A percentile compares a stretch with the other conserved stretches of the same genome.
phyloP scores from a whole-genome alignment of 2,888 invertebrate genomes.

The Stenotaenia linearis region DNA sequence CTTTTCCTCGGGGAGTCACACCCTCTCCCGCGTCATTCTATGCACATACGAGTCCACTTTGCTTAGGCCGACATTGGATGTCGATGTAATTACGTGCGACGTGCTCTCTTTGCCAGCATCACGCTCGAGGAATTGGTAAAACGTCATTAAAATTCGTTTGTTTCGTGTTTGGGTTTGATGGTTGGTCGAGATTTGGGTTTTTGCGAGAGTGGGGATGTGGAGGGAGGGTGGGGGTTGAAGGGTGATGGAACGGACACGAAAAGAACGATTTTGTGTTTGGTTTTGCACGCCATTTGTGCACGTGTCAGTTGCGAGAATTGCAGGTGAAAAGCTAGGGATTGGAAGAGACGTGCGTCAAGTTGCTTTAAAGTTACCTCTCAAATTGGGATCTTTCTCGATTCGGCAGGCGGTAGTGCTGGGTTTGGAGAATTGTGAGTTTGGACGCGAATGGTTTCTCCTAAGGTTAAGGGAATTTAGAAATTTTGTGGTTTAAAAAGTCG shows the following conservation, averaged over 20 bases:
- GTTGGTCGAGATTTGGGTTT: not conserved
- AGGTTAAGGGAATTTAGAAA: too few species aligned
- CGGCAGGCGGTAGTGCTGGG: not conserved
- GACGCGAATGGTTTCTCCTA: not conserved
- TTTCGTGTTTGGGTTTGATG: not conserved
- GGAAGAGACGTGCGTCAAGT: not conserved
- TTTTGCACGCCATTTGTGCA: not conserved
- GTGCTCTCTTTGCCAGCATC: not conserved
- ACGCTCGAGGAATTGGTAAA: not conserved
- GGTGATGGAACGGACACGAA: too few species aligned
- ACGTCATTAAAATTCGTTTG: not conserved
- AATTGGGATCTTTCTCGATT: not conserved
- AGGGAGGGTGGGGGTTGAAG: too few species aligned
- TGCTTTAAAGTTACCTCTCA: not conserved
- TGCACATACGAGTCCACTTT: conserved; percentile 1
- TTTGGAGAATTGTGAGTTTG: too few species aligned
- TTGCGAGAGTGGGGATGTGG: not conserved
- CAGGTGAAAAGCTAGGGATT: not conserved
- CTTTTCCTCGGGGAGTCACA: conserved; percentile 2
- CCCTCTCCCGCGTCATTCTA: conserved; percentile 8
- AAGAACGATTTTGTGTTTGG: too few species aligned
- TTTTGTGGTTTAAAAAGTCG: too few species aligned
- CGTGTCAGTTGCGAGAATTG: not conserved
- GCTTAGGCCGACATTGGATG: conserved; percentile 7
- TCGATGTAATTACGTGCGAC: not conserved